Evolutionary conservation across 2,797 vertebrate genomes (phyloP), one percentile per base, ranked within the genome.

Genomic region (Diceros bicornis): DNA sequence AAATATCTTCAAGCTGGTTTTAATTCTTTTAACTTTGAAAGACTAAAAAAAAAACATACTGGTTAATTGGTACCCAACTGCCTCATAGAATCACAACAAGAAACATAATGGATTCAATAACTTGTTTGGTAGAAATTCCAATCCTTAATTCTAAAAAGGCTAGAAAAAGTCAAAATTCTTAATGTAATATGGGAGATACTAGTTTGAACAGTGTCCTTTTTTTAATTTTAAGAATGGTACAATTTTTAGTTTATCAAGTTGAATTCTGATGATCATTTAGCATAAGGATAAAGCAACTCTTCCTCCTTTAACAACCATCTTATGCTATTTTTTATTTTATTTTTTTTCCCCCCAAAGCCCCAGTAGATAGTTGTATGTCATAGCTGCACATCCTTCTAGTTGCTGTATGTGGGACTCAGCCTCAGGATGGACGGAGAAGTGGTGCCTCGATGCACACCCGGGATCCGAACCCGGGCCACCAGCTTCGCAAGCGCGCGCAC

Each of bases 91-190:
- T 79, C 66, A 74, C 21, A 92, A 84, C 10, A 91, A 85, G 72
- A 96, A 95, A 89, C 20, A 16, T 8, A 95, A 85, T 4, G 62
- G 27, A 82, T 32, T 81, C 23, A 81, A n/a, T 77, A 93, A 77
- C 21, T 61, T 86, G 37, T 72, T 89, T 86, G 74, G 68, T 61
- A 79, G 74, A 27, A 37, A 20, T 1, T 23, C 18, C 69, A 96
- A 87, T 18, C 34, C 68, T 79, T 87, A 89, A 68, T 89, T 85
- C 55, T 29, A 78, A 71, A 71, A 71, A 71, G 23, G 71, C 4
- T 21, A 29, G 7, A 93, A 89, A 95, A 96, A 94, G 47, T 59
- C 4, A 85, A 93, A 91, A 68, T 75, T 91, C 29, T 93, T 83
- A 87, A 72, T 18, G 86, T 9, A 87, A 72, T 18, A 91, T 9